Base-by-base conservation (phyloP, 92 coral and sea anemone species). In the Porites rus region DNA sequence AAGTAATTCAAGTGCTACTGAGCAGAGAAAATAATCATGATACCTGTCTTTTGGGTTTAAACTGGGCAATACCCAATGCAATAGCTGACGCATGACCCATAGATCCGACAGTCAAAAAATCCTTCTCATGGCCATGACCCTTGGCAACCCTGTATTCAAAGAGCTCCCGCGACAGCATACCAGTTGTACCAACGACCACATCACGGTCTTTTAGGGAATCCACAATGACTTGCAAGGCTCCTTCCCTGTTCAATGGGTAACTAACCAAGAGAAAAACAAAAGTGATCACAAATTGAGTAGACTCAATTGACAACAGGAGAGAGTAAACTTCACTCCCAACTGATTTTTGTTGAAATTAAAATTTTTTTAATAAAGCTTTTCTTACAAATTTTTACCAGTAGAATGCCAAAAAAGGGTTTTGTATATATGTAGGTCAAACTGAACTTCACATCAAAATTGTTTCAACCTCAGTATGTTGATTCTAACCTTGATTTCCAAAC, bases 11-110 rank as follows among this genome's bases (percentile, higher is more conserved):
- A 54, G 60, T 54, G 10, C 60, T 54, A 54, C 10, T n/a, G 16
- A 21, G 6, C 43, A 71, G 43, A 3, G 7, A 1, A 46, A 10
- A 3, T 7, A 71, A 46, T 73, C 18, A 14, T 14, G 54, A n/a
- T 79, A 97, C 99, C 95, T 97, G 95, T 93, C 99, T 88, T 71
- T 93, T 97, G 13, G 94, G 94, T 81, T 95, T 93, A 63, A 93
- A 93, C 91, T 93, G 95, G n/a, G 99, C 94, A 54, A 97, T 96
- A 3, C 99, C 99, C 62, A 97, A 90, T 1, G 99, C 99, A 54
- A 97, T 97, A 25, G 96, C 97, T 22, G 98, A 95, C 1, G 99
- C 96, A 88, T 97, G 98, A 21, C 99, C 99, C 99, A 97, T 97
- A 59, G 97, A 91, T 1, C 99, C 99, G 0, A 97, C 99, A 3